Evolutionary conservation across 2,888 invertebrate species (phyloP).

Genomic region (Sarcophaga carnaria): DNA sequence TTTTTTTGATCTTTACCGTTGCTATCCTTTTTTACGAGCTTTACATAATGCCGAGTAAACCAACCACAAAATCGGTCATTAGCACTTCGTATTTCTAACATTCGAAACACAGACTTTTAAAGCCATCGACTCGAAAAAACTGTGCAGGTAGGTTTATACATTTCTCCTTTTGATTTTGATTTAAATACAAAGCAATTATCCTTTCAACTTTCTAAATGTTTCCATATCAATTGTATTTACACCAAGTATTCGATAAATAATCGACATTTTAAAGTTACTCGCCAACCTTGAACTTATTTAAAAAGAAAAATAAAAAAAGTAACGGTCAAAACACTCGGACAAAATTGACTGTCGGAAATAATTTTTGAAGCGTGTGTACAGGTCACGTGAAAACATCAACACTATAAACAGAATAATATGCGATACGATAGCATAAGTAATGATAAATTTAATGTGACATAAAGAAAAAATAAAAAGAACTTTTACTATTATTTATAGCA

Average conservation of each 20-base stretch:
- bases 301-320: background rate
- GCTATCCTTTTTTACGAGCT: too few relatives aligned
- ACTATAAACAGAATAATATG: background rate
- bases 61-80: too few relatives aligned
- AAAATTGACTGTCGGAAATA: too few relatives aligned
- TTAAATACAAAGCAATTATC: background rate
- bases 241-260: background rate
- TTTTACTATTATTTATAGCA: too few relatives aligned
- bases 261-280: slow-evolving; percentile 4
- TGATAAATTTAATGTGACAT: background rate
- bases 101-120: too few relatives aligned
- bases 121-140: too few relatives aligned
- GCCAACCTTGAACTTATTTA: slow-evolving; percentile 1
- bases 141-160: too few relatives aligned
- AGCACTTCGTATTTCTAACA: too few relatives aligned
- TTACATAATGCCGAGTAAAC: too few relatives aligned
- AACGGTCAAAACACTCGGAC: too few relatives aligned
- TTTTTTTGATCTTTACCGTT: too few relatives aligned
- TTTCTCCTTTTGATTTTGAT: too few relatives aligned
- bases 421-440: background rate
- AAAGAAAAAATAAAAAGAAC: background rate
- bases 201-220: background rate
- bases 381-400: slow-evolving; percentile 24
- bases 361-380: background rate
- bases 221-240: background rate